Evolutionary conservation across 1,140 invertebrate genomes (phyloP), one percentile per base, ranked within the genome.

Genomic region (Danaus melanippus): DNA sequence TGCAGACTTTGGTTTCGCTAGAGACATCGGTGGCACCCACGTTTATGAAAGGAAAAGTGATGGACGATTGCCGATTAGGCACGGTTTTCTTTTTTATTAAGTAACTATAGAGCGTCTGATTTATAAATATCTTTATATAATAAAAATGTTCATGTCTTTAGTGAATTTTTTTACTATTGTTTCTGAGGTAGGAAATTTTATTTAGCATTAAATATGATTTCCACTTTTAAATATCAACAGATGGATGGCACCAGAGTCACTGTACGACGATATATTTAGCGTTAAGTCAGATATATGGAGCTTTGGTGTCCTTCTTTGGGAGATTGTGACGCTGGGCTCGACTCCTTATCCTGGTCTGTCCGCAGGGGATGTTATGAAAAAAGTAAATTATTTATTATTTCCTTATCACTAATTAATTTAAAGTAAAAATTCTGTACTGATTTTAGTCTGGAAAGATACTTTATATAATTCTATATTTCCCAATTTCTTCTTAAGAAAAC

Each of bases 241-340:
- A 76, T 98, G 96, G 96, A 97, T 98, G 96, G 95, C 96, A 0
- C 96, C 95, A 0, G 97, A 98, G 79, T 96, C 95, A 2, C 88
- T 98, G 0, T 96, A 95, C 73, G 94, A 97, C 71, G 96, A 96
- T 70, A 92, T 96, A 66, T 98, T 96, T 76, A 95, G 95, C 1
- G 92, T 93, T 2, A 96, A 97, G 79, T 95, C 95, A 0, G 96
- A 98, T 71, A 93, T 97, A 10, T 98, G 96, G 96, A 95, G 95
- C 67, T 97, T 97, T 73, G 96, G 96, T 0, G 92, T 98, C 8
- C 87, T 97, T 2, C 92, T 96, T 60, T 98, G 96, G 96, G 96
- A 97, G 87, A 95, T 97, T n/a, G 93, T 96, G 0, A 96, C 95
- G 0, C 88, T 97, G 9, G 96, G 95, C 2, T 96, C 95, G 8